Conservation (phyloP, 2,888 invertebrate species). For the Plagodis pulveraria region DNA sequence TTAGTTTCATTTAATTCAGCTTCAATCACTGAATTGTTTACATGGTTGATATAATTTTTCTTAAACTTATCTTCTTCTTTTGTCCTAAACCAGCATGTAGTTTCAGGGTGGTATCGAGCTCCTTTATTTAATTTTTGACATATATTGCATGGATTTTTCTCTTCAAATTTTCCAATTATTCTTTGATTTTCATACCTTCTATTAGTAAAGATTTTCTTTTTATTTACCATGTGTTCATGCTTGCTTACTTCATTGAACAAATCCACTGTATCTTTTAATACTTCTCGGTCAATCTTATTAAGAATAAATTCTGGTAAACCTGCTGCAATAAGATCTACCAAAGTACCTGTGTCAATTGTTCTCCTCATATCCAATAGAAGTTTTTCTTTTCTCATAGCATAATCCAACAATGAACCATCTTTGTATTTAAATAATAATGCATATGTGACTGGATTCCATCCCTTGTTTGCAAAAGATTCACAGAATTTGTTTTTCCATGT, state of each 20-base stretch:
- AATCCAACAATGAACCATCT: slow-evolving; percentile 44
- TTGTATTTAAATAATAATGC: slow-evolving; percentile 41
- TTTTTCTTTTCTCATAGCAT: slow-evolving; percentile 45
- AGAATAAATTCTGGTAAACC: not conserved
- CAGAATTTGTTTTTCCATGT: slow-evolving; percentile 41
- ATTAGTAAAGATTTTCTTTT: not conserved
- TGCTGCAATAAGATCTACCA: not conserved
- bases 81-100: no score
- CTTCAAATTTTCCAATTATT: slow-evolving; percentile 10
- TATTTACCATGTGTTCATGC: slow-evolving; percentile 20
- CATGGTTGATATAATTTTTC: no score
- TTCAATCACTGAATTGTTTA: no score
- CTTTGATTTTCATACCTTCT: slow-evolving; percentile 9
- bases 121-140: no score
- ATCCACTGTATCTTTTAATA: slow-evolving; percentile 9
- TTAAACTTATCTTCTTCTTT: no score
- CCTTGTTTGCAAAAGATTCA: slow-evolving; percentile 40
- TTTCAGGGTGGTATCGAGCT: no score
- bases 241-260: slow-evolving; percentile 13
- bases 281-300: slow-evolving; percentile 18
- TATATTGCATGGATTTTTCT: slow-evolving; percentile 29
- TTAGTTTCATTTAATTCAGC: no score
- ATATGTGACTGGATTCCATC: slow-evolving; percentile 39
- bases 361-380: not conserved
- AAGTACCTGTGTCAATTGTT: not conserved